Evolutionary conservation across 2,888 invertebrate species (phyloP).

Genomic region (Idaea dimidiata): DNA sequence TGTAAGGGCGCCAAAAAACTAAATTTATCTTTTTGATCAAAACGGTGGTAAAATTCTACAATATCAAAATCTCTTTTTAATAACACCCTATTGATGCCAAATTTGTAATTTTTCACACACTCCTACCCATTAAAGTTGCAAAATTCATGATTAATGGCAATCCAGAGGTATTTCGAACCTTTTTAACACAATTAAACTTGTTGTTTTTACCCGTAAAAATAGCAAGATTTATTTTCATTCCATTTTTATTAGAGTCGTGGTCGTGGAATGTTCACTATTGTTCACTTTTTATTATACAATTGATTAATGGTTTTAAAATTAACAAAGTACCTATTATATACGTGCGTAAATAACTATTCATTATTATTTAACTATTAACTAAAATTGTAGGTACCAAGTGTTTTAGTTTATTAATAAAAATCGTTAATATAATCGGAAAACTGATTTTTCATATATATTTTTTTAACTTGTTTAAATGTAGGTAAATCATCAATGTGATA

Average conservation of each 20-base stretch:
- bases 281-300: background rate
- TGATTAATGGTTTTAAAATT: background rate
- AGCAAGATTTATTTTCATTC: background rate
- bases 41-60: conserved; percentile 51
- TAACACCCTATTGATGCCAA: conserved; percentile 46
- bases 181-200: background rate
- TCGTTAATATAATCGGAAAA: too few relatives aligned
- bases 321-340: too few relatives aligned
- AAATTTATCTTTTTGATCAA: conserved; percentile 10
- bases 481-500: too few relatives aligned
- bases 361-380: too few relatives aligned
- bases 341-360: too few relatives aligned
- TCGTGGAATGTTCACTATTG: background rate
- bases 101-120: conserved; percentile 78
- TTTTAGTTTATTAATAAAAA: too few relatives aligned
- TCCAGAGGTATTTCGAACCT: background rate
- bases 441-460: too few relatives aligned
- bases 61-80: conserved; percentile 33
- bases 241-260: background rate
- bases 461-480: too few relatives aligned
- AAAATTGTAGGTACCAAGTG: too few relatives aligned
- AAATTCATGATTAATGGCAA: conserved; percentile 28
- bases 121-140: conserved; percentile 44
- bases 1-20: too few relatives aligned
- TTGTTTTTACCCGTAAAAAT: background rate